Conservation (phyloP, 2,113 vertebrate genomes). For the Danionella cerebrum region DNA sequence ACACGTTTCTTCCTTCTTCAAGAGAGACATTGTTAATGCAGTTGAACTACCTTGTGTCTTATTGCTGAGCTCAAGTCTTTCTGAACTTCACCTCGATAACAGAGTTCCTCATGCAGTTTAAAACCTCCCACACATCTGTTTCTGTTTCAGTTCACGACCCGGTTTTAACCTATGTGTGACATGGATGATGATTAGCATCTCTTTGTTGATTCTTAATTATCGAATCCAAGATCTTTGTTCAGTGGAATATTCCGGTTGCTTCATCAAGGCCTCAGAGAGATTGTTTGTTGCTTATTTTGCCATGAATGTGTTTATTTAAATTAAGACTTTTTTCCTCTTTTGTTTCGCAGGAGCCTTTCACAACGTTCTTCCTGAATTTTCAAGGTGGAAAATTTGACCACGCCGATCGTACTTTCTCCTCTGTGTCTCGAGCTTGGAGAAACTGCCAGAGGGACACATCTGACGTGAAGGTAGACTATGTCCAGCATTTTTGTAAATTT, state of each 20-base stretch:
- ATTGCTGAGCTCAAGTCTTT: no score
- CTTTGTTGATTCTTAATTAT: neutral
- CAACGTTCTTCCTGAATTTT: conserved; percentile 92
- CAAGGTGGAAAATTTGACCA: conserved; percentile 99
- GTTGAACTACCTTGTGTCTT: no score
- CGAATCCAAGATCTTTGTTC: neutral
- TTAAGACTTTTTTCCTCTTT: neutral
- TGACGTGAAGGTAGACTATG: conserved; percentile 93
- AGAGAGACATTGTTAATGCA: no score
- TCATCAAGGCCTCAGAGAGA: neutral
- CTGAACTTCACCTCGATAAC: no score
- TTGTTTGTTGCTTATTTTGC: neutral
- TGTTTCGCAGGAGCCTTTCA: conserved; percentile 86
- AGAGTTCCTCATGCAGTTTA: no score
- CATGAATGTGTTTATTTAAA: neutral
- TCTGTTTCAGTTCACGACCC: no score
- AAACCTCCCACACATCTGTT: no score
- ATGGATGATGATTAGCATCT: no score
- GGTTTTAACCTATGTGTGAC: no score
- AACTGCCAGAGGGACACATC: conserved; percentile 97
- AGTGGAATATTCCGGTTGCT: neutral
- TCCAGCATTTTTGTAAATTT: neutral
- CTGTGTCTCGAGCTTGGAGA: conserved; percentile 89
- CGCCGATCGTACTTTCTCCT: conserved; percentile 93
- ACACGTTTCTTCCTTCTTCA: no score